Evolutionary conservation across 2,113 vertebrate species (phyloP).

Genomic region (Jaculus jaculus): DNA sequence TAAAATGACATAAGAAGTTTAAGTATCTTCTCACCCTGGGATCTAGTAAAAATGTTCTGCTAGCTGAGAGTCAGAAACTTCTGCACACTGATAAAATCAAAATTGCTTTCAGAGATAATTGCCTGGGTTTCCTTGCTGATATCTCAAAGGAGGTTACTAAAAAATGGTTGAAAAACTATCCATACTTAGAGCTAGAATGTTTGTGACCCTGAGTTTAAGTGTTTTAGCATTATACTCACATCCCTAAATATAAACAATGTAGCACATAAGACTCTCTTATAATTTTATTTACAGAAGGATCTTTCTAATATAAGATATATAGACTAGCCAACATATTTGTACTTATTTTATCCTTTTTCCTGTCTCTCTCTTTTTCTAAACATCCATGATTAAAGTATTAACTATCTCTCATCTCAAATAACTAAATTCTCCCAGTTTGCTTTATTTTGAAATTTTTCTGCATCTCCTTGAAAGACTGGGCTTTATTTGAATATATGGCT

Average conservation of each 20-base stretch:
- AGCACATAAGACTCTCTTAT: neutral
- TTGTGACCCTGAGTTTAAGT: neutral
- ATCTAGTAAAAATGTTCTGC: neutral
- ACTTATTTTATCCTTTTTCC: too few relatives aligned
- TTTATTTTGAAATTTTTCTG: too few relatives aligned
- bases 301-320: neutral
- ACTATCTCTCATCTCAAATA: too few relatives aligned
- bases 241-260: neutral
- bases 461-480: too few relatives aligned
- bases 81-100: neutral
- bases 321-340: too few relatives aligned
- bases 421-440: too few relatives aligned
- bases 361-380: too few relatives aligned
- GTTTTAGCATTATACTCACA: neutral
- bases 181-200: neutral
- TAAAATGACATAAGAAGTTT: rapidly evolving
- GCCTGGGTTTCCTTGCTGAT: neutral
- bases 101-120: neutral
- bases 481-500: too few relatives aligned
- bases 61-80: neutral
- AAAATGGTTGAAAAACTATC: neutral
- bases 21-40: too few relatives aligned
- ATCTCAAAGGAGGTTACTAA: neutral
- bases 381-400: too few relatives aligned
- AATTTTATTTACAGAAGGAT: neutral